These are phyloP conservation scores for Mythimna lalbum DNA, from an alignment of 2,888 invertebrate genomes.

Conservation along the genomic window DNA sequence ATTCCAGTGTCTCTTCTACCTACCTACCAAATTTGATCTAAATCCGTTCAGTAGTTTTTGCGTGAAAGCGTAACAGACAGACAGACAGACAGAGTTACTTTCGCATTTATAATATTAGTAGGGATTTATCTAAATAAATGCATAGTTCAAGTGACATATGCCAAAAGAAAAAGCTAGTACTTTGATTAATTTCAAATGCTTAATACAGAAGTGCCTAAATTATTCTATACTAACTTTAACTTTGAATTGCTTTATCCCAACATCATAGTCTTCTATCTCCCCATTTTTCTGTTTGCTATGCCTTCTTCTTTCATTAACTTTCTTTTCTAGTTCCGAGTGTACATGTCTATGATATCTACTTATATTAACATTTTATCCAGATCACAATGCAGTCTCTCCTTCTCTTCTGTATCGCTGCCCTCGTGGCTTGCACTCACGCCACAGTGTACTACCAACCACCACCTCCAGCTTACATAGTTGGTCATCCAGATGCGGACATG, in stretches of 20 bases:
- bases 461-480: background rate
- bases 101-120: too few species aligned
- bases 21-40: too few species aligned
- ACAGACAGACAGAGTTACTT: too few species aligned
- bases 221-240: background rate
- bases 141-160: background rate
- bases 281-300: background rate
- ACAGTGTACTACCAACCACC: constrained; percentile 7
- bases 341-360: background rate
- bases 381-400: constrained; percentile 60
- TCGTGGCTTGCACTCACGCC: constrained; percentile 57
- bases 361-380: constrained; percentile 36
- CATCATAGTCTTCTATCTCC: background rate
- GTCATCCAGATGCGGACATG: background rate
- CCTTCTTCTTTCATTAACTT: background rate
- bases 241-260: background rate
- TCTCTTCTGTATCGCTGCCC: constrained; percentile 46
- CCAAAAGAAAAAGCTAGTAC: background rate
- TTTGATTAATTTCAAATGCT: background rate
- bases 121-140: background rate
- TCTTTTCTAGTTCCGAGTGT: background rate
- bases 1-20: too few species aligned
- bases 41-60: too few species aligned
- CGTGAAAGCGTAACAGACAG: too few species aligned
- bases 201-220: too few species aligned